phyloP scores from a whole-genome alignment of 30 jellyfish, hydroid and myxozoan species.

The Chironex yamaguchii region DNA sequence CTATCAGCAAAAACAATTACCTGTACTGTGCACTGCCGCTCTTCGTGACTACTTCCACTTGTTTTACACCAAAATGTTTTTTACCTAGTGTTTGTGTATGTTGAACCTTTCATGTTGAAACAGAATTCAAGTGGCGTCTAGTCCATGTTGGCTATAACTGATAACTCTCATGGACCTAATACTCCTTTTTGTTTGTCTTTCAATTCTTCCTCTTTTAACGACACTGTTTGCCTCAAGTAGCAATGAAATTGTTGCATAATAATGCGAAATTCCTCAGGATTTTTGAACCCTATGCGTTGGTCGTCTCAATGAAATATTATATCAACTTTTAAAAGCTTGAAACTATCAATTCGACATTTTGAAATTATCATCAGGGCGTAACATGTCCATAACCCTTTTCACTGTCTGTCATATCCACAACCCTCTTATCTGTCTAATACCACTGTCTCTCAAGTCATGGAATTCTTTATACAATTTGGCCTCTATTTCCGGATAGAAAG shows the following conservation, averaged over 20 bases:
- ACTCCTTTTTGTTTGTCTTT: not conserved
- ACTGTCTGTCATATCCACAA: not conserved
- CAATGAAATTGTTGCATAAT: too few species aligned
- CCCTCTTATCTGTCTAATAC: not conserved
- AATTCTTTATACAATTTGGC: too few species aligned
- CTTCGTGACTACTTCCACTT: not conserved
- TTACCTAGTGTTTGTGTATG: not conserved
- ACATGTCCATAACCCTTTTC: not conserved
- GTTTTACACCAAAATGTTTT: not conserved
- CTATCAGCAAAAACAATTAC: not conserved
- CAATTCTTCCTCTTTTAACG: not conserved
- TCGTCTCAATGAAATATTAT: not conserved
- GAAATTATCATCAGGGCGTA: not conserved
- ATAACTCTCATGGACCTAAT: not conserved
- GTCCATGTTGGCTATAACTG: not conserved
- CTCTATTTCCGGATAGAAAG: too few species aligned
- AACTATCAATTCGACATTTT: too few species aligned
- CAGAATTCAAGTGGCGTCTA: not conserved
- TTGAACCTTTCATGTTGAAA: not conserved
- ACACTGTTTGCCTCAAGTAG: not conserved
- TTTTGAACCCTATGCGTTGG: not conserved
- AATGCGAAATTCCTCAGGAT: not conserved
- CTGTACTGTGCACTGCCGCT: not conserved
- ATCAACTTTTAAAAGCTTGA: not conserved
- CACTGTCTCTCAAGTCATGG: not conserved